phyloP scores from a whole-genome alignment of 2,113 vertebrate genomes.

The Turdus rufiventris region DNA sequence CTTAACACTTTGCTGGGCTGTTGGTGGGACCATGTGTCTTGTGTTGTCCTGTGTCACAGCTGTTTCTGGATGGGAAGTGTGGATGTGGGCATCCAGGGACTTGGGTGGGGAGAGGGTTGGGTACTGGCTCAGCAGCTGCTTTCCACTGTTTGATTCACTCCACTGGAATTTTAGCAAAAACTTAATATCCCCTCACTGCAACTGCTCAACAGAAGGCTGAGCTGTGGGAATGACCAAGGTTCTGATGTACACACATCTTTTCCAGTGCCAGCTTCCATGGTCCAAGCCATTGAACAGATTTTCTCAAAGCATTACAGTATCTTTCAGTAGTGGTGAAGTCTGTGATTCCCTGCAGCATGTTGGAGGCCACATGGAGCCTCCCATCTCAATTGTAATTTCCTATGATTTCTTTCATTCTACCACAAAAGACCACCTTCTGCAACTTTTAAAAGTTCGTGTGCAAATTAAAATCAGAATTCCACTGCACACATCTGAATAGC shows the following conservation, averaged over 20 bases:
- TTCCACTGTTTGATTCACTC: fast-evolving
- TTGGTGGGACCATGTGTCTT: fast-evolving
- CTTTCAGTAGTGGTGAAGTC: neutral
- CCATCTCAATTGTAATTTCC: neutral
- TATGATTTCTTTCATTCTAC: neutral
- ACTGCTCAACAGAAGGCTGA: neutral
- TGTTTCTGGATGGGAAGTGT: neutral
- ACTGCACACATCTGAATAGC: fast-evolving
- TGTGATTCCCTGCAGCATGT: neutral
- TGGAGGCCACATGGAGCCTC: neutral
- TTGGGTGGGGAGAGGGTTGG: fast-evolving
- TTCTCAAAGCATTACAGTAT: neutral
- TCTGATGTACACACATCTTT: neutral
- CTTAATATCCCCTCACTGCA: neutral
- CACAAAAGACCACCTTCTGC: neutral
- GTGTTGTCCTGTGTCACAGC: neutral
- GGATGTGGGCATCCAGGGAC: no score
- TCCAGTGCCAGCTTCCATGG: neutral
- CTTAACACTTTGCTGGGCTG: neutral
- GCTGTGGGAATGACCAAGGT: neutral
- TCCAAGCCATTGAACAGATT: neutral
- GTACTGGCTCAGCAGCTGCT: neutral
- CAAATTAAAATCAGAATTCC: neutral
- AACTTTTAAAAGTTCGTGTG: neutral
- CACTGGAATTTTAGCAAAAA: neutral